Evolutionary conservation across 2,888 invertebrate species (phyloP).

Genomic region (Gastrophysa polygoni): DNA sequence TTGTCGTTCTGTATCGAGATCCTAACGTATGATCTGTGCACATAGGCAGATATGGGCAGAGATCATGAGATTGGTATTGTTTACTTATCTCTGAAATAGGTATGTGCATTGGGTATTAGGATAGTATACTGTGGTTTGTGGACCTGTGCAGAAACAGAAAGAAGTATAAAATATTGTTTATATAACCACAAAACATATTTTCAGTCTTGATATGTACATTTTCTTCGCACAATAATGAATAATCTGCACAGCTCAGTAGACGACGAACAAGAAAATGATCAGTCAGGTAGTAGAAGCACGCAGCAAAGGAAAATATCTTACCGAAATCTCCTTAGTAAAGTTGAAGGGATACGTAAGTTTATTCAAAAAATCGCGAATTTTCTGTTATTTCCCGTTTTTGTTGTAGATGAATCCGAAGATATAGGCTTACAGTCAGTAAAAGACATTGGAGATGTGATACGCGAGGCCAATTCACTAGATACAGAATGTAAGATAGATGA

Average conservation of each 20-base stretch:
- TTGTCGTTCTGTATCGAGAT: too few species aligned
- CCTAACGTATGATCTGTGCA: too few species aligned
- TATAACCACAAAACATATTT: neutral
- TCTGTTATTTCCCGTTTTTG: neutral
- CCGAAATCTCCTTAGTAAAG: conserved; percentile 42
- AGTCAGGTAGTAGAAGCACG: conserved; percentile 19
- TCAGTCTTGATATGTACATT: too few species aligned
- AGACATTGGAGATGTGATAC: conserved; percentile 46
- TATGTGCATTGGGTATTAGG: too few species aligned
- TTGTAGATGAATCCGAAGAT: conserved; percentile 39
- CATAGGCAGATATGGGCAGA: too few species aligned
- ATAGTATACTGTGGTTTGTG: too few species aligned
- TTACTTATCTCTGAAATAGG: too few species aligned
- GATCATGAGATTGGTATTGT: too few species aligned
- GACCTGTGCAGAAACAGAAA: too few species aligned
- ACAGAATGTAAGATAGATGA: conserved; percentile 46
- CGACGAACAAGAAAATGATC: conserved; percentile 30
- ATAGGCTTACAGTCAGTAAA: conserved; percentile 40
- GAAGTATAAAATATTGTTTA: too few species aligned
- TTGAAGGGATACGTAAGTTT: conserved; percentile 47
- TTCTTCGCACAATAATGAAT: neutral
- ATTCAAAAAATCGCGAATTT: neutral
- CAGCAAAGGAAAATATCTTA: conserved; percentile 39
- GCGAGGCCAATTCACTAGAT: conserved; percentile 46
- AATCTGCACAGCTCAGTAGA: neutral